Evolutionary conservation across 2,797 vertebrate species (phyloP), one percentile per base, ranked within the genome.

Genomic region (Brachyalestes nurse): DNA sequence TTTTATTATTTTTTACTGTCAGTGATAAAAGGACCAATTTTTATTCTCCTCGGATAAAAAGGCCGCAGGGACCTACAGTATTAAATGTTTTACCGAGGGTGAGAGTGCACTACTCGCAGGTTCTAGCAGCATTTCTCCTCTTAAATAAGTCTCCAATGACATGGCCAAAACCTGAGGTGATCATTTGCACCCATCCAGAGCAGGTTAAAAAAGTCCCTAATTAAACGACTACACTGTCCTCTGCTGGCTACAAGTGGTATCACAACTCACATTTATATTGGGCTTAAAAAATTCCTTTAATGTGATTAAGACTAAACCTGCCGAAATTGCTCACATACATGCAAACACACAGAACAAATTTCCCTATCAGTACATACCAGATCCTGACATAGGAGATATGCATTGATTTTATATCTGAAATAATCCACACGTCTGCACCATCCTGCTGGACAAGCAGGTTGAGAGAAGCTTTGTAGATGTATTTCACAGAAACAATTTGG

Each of bases 211-310:
- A 1, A 17, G 6, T 17, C 25, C 6, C 9, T 65, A 34, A 12
- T 14, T 72, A 6, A 23, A 9, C 7, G 34, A 49, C 6, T 58
- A 21, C n/a, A 70, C 12, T 16, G 78, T 60, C 49, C 61, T 80
- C 78, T 80, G 55, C 61, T 66, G 78, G 53, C 23, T 6, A 57
- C 23, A 14, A 4, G 4, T 3, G 21, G 61, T 5, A 73, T 73
- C 53, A 64, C 77, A 40, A 19, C 6, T 40, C 2, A 16, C 17
- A 16, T 16, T 53, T 16, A 16, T 2, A 53, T 53, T 53, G 28
- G 9, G 42, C 42, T 6, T 9, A 2, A 45, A 45, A 45, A 45
- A 53, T 16, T 55, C 14, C 4, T 55, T 38, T 34, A 34, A 70
- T 25, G 4, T 28, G 13, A 47, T 13, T 16, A 14, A 25, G 4